Percentiles rank a stretch among this genome's conserved stretches.
phyloP scores from a whole-genome alignment of 2,888 invertebrate genomes.

The Falcaria lacertinaria region DNA sequence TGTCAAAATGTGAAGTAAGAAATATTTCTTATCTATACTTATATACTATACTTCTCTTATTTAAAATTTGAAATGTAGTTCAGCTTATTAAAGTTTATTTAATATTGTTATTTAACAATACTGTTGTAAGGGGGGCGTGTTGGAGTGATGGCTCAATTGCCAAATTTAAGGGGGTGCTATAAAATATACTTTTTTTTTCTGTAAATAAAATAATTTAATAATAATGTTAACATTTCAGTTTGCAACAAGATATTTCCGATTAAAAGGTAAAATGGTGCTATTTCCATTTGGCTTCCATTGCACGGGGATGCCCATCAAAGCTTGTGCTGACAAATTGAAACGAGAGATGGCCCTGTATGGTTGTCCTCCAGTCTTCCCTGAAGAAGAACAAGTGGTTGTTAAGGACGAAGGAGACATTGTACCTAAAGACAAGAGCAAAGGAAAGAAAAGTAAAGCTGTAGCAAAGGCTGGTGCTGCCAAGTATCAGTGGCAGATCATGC shows the following conservation, averaged over 20 bases:
- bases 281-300: constrained; percentile 99
- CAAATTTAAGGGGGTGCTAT: too few species aligned
- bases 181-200: too few species aligned
- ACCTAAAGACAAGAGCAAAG: constrained; percentile 85
- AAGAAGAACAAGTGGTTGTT: constrained; percentile 67
- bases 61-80: too few species aligned
- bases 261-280: constrained; percentile 93
- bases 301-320: constrained; percentile 99
- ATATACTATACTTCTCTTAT: not conserved
- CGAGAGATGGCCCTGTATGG: constrained; percentile 96
- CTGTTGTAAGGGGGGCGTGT: too few species aligned
- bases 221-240: constrained; percentile 78
- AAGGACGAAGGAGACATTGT: constrained; percentile 78
- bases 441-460: constrained; percentile 96
- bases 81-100: too few species aligned
- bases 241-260: constrained; percentile 93
- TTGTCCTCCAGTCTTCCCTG: constrained; percentile 94
- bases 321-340: constrained; percentile 98
- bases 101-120: too few species aligned
- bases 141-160: too few species aligned
- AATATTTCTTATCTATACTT: not conserved
- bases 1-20: constrained; percentile 96
- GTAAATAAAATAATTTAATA: not conserved
- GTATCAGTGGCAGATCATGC: constrained; percentile 99
- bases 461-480: constrained; percentile 94